phyloP scores from a whole-genome alignment of 1,140 invertebrate genomes.

The Orussus abietinus region DNA sequence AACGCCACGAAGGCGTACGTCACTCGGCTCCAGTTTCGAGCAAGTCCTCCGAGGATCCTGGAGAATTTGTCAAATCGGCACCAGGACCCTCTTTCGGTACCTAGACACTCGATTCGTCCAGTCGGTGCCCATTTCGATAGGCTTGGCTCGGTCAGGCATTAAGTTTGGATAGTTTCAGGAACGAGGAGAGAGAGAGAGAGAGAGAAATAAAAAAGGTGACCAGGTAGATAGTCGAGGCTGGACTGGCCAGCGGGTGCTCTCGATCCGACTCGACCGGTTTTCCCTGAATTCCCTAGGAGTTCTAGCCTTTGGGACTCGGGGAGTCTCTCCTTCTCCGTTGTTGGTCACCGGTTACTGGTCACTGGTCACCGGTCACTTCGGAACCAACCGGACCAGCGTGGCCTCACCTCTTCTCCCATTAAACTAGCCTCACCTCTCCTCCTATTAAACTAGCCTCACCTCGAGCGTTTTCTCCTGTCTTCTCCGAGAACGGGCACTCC shows the following conservation, averaged over 20 bases:
- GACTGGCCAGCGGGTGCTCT: conserved; percentile 42
- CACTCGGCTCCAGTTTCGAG: too few species aligned
- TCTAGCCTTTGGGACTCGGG: conserved; percentile 38
- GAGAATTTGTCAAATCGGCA: too few species aligned
- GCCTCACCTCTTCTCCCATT: conserved; percentile 13
- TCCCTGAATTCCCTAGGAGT: conserved; percentile 43
- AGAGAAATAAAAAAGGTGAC: conserved; percentile 17
- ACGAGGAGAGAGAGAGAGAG: conserved; percentile 7
- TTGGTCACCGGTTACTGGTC: conserved; percentile 21
- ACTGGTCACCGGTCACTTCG: conserved; percentile 8
- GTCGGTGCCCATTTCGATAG: too few species aligned
- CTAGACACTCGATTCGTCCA: too few species aligned
- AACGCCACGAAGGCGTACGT: too few species aligned
- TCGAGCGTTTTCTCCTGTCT: conserved; percentile 5
- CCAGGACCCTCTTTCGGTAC: too few species aligned
- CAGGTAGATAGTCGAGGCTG: conserved; percentile 31
- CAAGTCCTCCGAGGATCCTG: too few species aligned
- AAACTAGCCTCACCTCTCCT: conserved; percentile 14
- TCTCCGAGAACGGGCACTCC: too few species aligned
- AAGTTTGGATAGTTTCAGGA: too few species aligned
- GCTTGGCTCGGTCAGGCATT: too few species aligned
- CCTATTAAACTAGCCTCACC: too few species aligned
- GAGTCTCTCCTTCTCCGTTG: too few species aligned
- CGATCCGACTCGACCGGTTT: conserved; percentile 46
- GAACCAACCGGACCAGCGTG: conserved; percentile 12